Base-by-base conservation (phyloP, 1,140 invertebrate species). In the Dreissena rostriformis region DNA sequence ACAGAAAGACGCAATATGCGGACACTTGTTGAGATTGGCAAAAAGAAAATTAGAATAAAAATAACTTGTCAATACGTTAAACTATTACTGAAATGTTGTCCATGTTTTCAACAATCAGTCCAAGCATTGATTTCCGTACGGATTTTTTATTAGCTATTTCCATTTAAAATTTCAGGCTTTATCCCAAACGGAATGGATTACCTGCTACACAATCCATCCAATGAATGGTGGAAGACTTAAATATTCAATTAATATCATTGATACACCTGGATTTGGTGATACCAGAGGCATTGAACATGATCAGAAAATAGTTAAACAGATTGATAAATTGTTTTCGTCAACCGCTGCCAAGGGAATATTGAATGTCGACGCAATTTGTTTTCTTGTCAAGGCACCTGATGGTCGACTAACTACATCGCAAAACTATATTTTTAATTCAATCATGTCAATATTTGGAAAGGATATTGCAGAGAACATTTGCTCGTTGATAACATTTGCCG, bases 201-300 rank as follows among this genome's bases (percentile, higher is more conserved):
- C 82, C 6, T 63, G 68, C 29, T 84, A 84, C 75, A 68, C n/a
- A 22, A 19, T 79, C 15, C 29, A 71, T 52, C 75, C 26, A 26
- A 12, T 26, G 11, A 49, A 68, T 29, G 61, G 81, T 19, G 11
- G 67, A 22, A 52, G 68, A 66, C 15, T 82, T 26, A 26, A 28
- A 17, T 86, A 68, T 52, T 77, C 4, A 24, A 17, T 85, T 11
- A 85, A 78, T 11, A 55, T 82, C 39, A 65, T 82, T 26, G 79
- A 82, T 24, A 72, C 70, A 24, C 79, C 79, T 22, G 79, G 79
- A 22, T 82, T 82, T 73, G 68, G 79, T 49, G 86, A 87, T 67
- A 87, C 84, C 8, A 52, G 55, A 80, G 86, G 86, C 14, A 61
- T 86, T 29, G 49, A 82, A 26, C 49, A 63, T n/a, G 86, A 86